Evolutionary conservation across 35 echinoderm and acorn worm genomes (phyloP), one percentile per base, ranked within the genome.

Genomic region (Apostichopus japonicus): DNA sequence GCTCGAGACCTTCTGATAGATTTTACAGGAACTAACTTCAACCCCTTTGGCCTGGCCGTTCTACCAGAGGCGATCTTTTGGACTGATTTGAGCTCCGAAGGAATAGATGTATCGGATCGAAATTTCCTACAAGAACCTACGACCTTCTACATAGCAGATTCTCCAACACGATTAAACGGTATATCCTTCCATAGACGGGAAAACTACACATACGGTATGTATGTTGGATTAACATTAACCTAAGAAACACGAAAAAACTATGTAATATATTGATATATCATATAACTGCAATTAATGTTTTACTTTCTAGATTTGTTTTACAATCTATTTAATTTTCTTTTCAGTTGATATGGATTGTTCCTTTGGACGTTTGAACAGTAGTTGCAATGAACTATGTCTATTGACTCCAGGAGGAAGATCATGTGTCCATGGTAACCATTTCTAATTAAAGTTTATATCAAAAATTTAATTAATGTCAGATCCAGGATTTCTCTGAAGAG

Each of bases 21-120:
- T 24, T n/a, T 93, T 8, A 77, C 61, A 6, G 5, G 23, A 0
- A 15, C 22, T 16, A 44, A 44, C 33, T 56, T 72, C 14, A 95
- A 95, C 53, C 86, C 97, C 2, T 95, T 92, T 79, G 90, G 97
- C 24, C 52, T 99, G 6, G 91, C 77, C 11, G 51, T 96, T 8
- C 24, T 62, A 55, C 95, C 84, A 11, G 24, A 77, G 11, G 87
- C 91, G 65, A 77, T 99, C 27, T 96, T 92, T 91, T 99, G 95
- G 93, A 96, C 94, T 7, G 92, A 99, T 53, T 96, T 95, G 97
- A 75, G 65, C 7, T 67, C 93, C n/a, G 91, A 88, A 7, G 77
- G 76, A 67, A 67, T 67, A 67, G 11, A 19, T 19, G 19, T 67
- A 15, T 19, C 19, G 11, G 63, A 67, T 67, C 11, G 63, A 8